A percentile compares a stretch with the other conserved stretches of the same genome.
Evolutionary conservation across 1,140 invertebrate species (phyloP).

Genomic region (Matsumurasca onukii): DNA sequence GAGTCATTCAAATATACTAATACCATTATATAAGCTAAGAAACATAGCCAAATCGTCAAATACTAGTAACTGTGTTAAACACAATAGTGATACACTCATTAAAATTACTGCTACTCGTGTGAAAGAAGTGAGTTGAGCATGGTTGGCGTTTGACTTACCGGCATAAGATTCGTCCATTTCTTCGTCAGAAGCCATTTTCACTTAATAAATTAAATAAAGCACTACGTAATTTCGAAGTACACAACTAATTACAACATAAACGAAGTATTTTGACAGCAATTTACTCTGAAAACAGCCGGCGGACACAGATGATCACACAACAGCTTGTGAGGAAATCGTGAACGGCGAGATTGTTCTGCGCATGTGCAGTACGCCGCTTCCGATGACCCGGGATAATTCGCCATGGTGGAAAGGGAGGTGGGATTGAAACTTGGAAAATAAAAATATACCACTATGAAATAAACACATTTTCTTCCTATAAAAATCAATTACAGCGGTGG

Average conservation of each 20-base stretch:
- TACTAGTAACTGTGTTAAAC: too few relatives aligned
- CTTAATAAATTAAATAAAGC: not conserved
- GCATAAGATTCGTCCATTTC: slow-evolving; percentile 74
- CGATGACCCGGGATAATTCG: slow-evolving; percentile 32
- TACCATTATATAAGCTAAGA: too few relatives aligned
- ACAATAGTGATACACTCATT: too few relatives aligned
- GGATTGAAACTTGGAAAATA: slow-evolving; percentile 30
- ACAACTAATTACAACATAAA: not conserved
- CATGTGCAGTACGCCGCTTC: slow-evolving; percentile 26
- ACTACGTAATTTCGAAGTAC: not conserved
- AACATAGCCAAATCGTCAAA: too few relatives aligned
- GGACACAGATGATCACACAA: slow-evolving; percentile 21
- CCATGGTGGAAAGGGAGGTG: slow-evolving; percentile 29
- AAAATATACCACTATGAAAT: slow-evolving; percentile 1
- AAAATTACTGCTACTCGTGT: too few relatives aligned
- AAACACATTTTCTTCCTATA: too few relatives aligned
- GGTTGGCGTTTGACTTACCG: slow-evolving; percentile 57
- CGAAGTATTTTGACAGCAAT: not conserved
- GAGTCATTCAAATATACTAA: too few relatives aligned
- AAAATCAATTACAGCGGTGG: too few relatives aligned
- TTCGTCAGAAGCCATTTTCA: slow-evolving; percentile 73
- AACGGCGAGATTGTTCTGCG: slow-evolving; percentile 16
- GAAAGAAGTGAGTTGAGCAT: too few relatives aligned
- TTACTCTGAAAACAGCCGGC: not conserved
- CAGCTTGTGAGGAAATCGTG: slow-evolving; percentile 15